A percentile compares a stretch with the other conserved stretches of the same genome.
Evolutionary conservation across 2,888 invertebrate genomes (phyloP).

Genomic region (Phaedon cochleariae): DNA sequence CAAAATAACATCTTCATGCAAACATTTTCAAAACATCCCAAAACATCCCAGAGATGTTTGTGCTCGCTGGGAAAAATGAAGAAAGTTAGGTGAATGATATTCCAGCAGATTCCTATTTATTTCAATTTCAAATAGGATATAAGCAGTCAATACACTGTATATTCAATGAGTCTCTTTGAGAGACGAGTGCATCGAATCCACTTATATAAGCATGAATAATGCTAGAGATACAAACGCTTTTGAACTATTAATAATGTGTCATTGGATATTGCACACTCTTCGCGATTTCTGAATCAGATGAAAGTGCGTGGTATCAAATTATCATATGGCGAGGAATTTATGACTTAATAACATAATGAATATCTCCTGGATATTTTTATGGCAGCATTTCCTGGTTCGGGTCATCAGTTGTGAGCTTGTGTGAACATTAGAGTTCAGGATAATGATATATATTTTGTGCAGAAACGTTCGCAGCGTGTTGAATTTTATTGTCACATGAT

Average conservation of each 20-base stretch:
- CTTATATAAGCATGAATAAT: slow-evolving; percentile 24
- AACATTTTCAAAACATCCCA: too few relatives aligned
- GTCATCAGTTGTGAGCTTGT: neutral
- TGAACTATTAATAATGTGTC: slow-evolving; percentile 28
- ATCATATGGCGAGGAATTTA: slow-evolving; percentile 23
- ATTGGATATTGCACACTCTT: slow-evolving; percentile 29
- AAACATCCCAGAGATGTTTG: too few relatives aligned
- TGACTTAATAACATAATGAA: slow-evolving; percentile 28
- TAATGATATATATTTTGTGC: slow-evolving; percentile 6
- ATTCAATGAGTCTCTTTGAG: too few relatives aligned
- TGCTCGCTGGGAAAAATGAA: too few relatives aligned
- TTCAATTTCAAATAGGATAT: too few relatives aligned
- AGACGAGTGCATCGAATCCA: too few relatives aligned
- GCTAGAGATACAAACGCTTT: slow-evolving; percentile 21
- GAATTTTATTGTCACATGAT: slow-evolving; percentile 1
- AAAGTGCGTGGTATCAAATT: slow-evolving; percentile 22
- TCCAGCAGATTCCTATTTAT: too few relatives aligned
- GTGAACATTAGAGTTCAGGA: slow-evolving; percentile 10
- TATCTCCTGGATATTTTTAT: neutral
- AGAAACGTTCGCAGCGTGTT: neutral
- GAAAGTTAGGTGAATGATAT: too few relatives aligned
- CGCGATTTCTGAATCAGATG: slow-evolving; percentile 24
- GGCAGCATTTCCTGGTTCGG: slow-evolving; percentile 15
- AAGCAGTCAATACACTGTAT: too few relatives aligned
- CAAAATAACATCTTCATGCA: too few relatives aligned